Base-by-base conservation (phyloP, 2,113 vertebrate genomes). In the Ellobius talpinus region DNA sequence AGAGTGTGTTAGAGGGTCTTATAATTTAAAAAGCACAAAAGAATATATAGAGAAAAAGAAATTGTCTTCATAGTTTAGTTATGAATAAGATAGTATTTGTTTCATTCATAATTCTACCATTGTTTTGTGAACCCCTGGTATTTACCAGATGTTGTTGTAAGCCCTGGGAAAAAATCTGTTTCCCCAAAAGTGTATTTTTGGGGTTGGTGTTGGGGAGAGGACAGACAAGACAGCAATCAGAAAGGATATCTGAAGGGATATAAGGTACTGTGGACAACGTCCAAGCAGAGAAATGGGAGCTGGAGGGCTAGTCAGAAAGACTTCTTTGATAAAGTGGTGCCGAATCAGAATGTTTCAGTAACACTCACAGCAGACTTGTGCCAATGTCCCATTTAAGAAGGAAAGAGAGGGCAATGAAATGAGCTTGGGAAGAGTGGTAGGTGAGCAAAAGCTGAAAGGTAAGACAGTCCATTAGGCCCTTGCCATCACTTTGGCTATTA, bases 121-220 rank as follows among this genome's bases (percentile, higher is more conserved):
- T 77, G 33, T 63, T 87, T 77, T n/a, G 65, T 88, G 87, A 91
- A 45, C 12, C 16, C 7, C 19, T 87, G 21, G 7, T 89, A 19
- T 92, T 39, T 84, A 23, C 14, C 4, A 93, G 23, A 2, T 17
- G 78, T 96, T 74, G 21, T 92, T 96, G 10, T 82, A 94, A 93
- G 55, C 39, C 66, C 55, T 58, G 16, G 47, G 68, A 58, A 58
- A 55, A 24, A 50, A 10, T 50, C 16, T 73, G 2, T 50, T 6
- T 65, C 2, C 33, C 21, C 70, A 36, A 58, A 87, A 66, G 21
- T 96, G 5, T 61, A 21, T 77, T 24, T n/a, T 65, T 13, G 12
- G 45, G 33, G 0, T 58, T 31, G 17, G 42, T 7, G 31, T 3
- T 19, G 39, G 10, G 9, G 36, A 31, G 8, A 21, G 26, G 50